Evolutionary conservation across 2,113 vertebrate species (phyloP), one percentile per base, ranked within the genome.

Genomic region (Picathartes gymnocephalus): DNA sequence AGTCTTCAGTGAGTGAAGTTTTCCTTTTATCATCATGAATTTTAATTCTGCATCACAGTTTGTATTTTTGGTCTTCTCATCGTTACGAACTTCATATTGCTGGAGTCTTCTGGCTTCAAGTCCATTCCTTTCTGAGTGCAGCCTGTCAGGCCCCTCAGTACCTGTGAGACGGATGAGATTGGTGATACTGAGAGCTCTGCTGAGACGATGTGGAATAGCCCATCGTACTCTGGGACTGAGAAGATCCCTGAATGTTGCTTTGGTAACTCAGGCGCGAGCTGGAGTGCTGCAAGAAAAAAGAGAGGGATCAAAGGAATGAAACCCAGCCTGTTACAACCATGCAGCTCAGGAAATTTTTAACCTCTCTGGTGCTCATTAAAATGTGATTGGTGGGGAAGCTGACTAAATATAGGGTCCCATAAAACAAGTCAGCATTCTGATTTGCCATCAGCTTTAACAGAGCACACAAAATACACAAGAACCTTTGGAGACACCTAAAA

Each of bases 261-360:
- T 99, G 99, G 99, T 99, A 99, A 98, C 98, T 99, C 97, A 99
- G 99, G 96, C 99, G 99, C 22, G 99, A 98, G 95, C 98, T 97
- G 97, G 99, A 99, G 98, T 99, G 99, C 99, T 99, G 97, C 76
- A 57, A 96, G 40, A 77, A 89, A 90, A 69, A 62, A 79, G 81
- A 92, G 56, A 42, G 56, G 50, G 51, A 62, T 74, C 19, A 94
- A 70, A n/a, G 25, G 68, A 81, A 92, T 37, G 92, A 47, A 81
- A 85, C 62, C 42, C 61, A 80, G 71, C 27, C 92, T 50, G 28
- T 27, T 15, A 60, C 61, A 22, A 64, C 57, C 47, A 27, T 5
- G 50, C 7, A 61, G 81, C 35, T 56, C 50, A 56, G 39, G 47
- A 72, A 64, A 64, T 7, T 42, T 83, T 37, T 60, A 60, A 65